A percentile compares a stretch with the other conserved stretches of the same genome.
Evolutionary conservation across 1,140 invertebrate genomes (phyloP).

Genomic region (Hypsibius dujardini): DNA sequence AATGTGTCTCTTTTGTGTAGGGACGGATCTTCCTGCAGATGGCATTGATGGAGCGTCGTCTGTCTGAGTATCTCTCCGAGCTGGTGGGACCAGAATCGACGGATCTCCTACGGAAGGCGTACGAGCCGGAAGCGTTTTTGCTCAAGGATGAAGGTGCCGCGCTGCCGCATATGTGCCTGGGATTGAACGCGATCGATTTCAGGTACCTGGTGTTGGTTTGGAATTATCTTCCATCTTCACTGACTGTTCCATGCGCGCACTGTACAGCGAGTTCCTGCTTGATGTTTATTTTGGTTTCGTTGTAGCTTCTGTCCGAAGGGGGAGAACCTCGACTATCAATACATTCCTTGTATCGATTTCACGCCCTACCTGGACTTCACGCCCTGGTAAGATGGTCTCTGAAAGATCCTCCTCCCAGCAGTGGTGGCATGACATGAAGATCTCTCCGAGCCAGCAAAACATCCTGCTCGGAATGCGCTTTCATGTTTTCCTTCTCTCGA

Average conservation of each 20-base stretch:
- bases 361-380: conserved; percentile 3
- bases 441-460: background rate
- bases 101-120: background rate
- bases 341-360: conserved; percentile 13
- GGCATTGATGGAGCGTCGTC: conserved; percentile 1
- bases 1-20: background rate
- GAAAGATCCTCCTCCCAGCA: too few species aligned
- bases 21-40: conserved; percentile 11
- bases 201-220: background rate
- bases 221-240: too few species aligned
- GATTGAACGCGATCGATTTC: conserved; percentile 8
- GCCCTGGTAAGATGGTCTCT: background rate
- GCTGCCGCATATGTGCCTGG: conserved; percentile 9
- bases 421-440: background rate
- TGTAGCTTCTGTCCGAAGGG: conserved; percentile 12
- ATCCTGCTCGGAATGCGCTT: too few species aligned
- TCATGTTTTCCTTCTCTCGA: background rate
- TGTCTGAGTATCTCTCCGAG: background rate
- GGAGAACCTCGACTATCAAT: background rate
- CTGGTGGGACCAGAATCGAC: background rate
- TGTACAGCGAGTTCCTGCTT: background rate
- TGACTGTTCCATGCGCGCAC: too few species aligned
- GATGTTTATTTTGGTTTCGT: background rate
- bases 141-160: background rate
- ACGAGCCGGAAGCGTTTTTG: background rate